Conservation (phyloP, 2,113 vertebrate genomes). For the Cyprinodon variegatus region DNA sequence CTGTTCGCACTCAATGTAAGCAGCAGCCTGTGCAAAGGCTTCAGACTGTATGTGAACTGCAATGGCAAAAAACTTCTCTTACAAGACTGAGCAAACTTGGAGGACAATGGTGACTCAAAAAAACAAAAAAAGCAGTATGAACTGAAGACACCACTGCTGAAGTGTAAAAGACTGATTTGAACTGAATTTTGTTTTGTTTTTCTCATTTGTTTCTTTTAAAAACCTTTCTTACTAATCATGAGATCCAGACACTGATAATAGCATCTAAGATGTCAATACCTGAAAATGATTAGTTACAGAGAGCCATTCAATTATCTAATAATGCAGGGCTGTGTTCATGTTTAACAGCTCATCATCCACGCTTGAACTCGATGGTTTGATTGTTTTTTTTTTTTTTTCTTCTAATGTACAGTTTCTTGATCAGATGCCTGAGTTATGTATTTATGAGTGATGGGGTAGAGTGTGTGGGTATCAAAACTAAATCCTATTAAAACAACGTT, state of each 20-base stretch:
- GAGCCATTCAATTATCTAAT: neutral
- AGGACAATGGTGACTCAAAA: constrained; percentile 12
- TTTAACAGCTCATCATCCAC: constrained; percentile 1
- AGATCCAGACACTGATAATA: constrained; percentile 30
- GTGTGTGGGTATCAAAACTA: constrained; percentile 44
- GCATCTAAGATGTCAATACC: constrained; percentile 14
- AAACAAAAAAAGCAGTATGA: constrained; percentile 5
- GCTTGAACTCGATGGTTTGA: constrained; percentile 17
- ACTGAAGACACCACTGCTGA: constrained; percentile 22
- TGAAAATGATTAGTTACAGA: constrained; percentile 9
- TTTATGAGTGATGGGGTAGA: constrained; percentile 35
- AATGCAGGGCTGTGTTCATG: neutral
- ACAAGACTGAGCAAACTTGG: constrained; percentile 20
- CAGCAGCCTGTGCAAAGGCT: constrained; percentile 45
- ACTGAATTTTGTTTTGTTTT: constrained; percentile 37
- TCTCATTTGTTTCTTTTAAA: constrained; percentile 33
- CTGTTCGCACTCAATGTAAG: constrained; percentile 41
- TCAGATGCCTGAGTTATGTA: constrained; percentile 62
- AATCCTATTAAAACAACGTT: constrained; percentile 63
- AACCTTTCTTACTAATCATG: constrained; percentile 41
- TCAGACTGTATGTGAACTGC: constrained; percentile 9
- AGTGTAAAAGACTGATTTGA: constrained; percentile 52
- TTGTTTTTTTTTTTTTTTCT: constrained; percentile 28
- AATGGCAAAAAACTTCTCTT: constrained; percentile 6
- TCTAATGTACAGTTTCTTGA: constrained; percentile 45